Evolutionary conservation across 2,113 vertebrate species (phyloP).

Genomic region (Bos indicus): DNA sequence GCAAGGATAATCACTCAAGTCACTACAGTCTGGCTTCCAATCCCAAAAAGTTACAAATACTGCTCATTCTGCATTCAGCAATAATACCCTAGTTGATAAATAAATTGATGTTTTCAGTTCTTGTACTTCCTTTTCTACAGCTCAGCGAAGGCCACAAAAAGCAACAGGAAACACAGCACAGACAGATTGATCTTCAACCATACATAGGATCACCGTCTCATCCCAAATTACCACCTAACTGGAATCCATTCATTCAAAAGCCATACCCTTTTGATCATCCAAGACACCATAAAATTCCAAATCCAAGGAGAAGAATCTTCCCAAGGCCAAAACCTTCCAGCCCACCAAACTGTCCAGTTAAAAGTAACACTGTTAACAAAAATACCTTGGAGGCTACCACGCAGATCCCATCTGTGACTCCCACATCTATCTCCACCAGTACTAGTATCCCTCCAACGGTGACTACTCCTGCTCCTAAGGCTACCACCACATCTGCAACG

Average conservation of each 20-base stretch:
- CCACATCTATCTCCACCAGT: background rate
- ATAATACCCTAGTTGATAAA: background rate
- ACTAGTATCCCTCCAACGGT: background rate
- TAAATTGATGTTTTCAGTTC: background rate
- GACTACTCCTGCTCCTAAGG: background rate
- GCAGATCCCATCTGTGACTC: background rate
- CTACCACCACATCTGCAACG: background rate
- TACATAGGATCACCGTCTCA: accelerated
- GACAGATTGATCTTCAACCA: background rate
- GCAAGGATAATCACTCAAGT: background rate
- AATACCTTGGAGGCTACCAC: background rate
- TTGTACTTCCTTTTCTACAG: conserved; percentile 1
- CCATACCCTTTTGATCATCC: accelerated
- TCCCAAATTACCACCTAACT: accelerated
- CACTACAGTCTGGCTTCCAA: background rate
- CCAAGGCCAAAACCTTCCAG: background rate
- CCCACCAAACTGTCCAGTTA: background rate
- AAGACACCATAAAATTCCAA: background rate
- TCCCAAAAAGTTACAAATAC: background rate
- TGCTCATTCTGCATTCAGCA: background rate
- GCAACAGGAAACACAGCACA: background rate
- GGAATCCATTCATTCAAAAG: background rate
- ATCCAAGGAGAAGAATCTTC: background rate
- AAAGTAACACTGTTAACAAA: background rate
- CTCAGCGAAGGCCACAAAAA: conserved; percentile 6